phyloP scores from a whole-genome alignment of 2,888 invertebrate genomes.

The Frankliniella intonsa region DNA sequence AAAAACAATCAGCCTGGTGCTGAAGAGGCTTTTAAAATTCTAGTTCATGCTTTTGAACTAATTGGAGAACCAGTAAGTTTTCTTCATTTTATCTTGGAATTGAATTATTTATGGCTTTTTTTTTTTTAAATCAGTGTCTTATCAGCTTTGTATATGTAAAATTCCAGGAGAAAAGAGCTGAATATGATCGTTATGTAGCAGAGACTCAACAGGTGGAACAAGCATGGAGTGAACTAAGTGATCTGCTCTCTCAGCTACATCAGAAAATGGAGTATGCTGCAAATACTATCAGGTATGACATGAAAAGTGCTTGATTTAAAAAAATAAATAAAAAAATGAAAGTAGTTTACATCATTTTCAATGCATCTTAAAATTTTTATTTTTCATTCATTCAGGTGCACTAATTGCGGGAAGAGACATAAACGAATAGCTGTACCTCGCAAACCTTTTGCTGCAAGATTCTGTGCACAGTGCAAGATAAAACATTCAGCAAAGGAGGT shows the following conservation, averaged over 20 bases:
- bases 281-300: conserved; percentile 68
- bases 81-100: conserved; percentile 24
- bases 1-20: conserved; percentile 94
- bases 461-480: conserved; percentile 85
- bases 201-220: conserved; percentile 78
- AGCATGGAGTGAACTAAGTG: conserved; percentile 83
- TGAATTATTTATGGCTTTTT: neutral
- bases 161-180: conserved; percentile 64
- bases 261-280: conserved; percentile 93
- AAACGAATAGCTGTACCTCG: conserved; percentile 79
- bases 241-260: conserved; percentile 79
- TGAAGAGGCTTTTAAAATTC: conserved; percentile 92
- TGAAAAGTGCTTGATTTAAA: too few species aligned
- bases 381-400: conserved; percentile 61
- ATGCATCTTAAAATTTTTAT: neutral
- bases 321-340: too few species aligned
- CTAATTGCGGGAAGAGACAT: conserved; percentile 87
- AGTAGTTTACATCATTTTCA: neutral
- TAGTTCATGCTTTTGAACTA: conserved; percentile 91
- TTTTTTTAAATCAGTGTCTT: neutral
- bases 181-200: conserved; percentile 67
- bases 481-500: conserved; percentile 85
- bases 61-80: conserved; percentile 78
- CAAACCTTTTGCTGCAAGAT: conserved; percentile 86
- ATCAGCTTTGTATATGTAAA: conserved; percentile 5